Evolutionary conservation across 2,113 vertebrate species (phyloP), one percentile per base, ranked within the genome.

Genomic region (Empidonax alnorum): DNA sequence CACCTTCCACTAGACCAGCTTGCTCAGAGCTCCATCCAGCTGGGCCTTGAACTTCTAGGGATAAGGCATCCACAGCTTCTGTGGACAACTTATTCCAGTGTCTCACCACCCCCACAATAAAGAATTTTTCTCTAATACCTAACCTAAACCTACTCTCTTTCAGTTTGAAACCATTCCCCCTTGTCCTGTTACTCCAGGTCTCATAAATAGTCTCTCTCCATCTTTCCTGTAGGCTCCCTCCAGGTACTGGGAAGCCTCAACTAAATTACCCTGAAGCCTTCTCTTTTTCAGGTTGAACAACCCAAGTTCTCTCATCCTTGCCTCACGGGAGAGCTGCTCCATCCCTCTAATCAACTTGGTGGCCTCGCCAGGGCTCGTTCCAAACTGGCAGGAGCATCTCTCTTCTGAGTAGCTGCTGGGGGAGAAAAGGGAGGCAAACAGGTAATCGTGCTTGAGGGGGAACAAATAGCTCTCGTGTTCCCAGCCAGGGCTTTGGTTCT

Each of bases 381-480:
- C 77, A 84, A 15, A 23, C 4, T 3, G 3, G 44, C 41, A 82
- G 44, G 20, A 61, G 58, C 2, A 2, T 6, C 35, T 59, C 27
- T n/a, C 5, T 20, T 44, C 56, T 50, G 17, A 73, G 23, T 22
- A 5, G 0, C 9, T 68, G 5, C 66, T 59, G 44, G 22, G 62
- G 6, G 20, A 37, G 41, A 68, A 44, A 47, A 59, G 47, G n/a
- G 44, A 42, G 37, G 39, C 2, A 6, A 61, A 59, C 30, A 79
- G 61, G 39, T 46, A n/a, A 37, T 27, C 0, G 0, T 19, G 39
- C 61, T 49, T 10, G 1, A 37, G 39, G 39, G 46, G 15, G 16
- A 50, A 46, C 19, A 90, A 79, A 83, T 62, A n/a, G 5, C 46
- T 76, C 31, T 44, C 44, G 46, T 62, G 10, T 27, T 73, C 63